These are phyloP conservation scores for Drosophila pseudotalamancana DNA, from an alignment of 2,888 invertebrate species.

Conservation along the genomic window DNA sequence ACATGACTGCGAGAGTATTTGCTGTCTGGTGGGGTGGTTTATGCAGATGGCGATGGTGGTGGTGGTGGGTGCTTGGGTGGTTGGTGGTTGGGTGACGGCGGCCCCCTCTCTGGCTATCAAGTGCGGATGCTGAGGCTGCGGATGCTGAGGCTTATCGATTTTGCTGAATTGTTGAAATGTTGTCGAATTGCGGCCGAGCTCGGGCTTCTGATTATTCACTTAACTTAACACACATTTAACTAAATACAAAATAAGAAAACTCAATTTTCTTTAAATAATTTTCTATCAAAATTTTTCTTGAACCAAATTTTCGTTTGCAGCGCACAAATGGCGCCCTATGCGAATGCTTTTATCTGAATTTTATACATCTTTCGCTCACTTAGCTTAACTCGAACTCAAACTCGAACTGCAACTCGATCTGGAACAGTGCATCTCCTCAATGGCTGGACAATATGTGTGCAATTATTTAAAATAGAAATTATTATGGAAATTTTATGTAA, in stretches of 20 bases:
- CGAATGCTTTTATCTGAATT: slow-evolving; percentile 37
- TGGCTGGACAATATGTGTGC: background rate
- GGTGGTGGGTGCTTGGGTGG: slow-evolving; percentile 17
- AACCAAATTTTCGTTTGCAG: slow-evolving; percentile 18
- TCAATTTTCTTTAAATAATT: slow-evolving; percentile 14
- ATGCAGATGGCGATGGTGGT: slow-evolving; percentile 80
- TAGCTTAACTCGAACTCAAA: slow-evolving; percentile 36
- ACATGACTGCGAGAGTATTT: slow-evolving; percentile 83
- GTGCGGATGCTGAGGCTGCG: slow-evolving; percentile 37
- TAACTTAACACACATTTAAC: slow-evolving; percentile 34
- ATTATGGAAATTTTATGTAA: slow-evolving; percentile 61
- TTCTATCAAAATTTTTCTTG: slow-evolving; percentile 19
- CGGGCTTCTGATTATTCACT: slow-evolving; percentile 16
- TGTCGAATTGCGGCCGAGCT: slow-evolving; percentile 38
- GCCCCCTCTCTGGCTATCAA: slow-evolving; percentile 47
- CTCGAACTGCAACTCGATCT: slow-evolving; percentile 8
- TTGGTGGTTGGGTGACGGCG: slow-evolving; percentile 50
- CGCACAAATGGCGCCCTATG: slow-evolving; percentile 50
- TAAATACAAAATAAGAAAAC: slow-evolving; percentile 16
- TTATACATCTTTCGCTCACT: slow-evolving; percentile 68
- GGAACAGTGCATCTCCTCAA: slow-evolving; percentile 19
- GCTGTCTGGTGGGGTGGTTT: slow-evolving; percentile 29
- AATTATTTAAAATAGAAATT: slow-evolving; percentile 19
- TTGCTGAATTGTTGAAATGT: slow-evolving; percentile 58
- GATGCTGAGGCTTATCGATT: slow-evolving; percentile 78